phyloP scores from a whole-genome alignment of 2,113 vertebrate species.

The Etia nguti region DNA sequence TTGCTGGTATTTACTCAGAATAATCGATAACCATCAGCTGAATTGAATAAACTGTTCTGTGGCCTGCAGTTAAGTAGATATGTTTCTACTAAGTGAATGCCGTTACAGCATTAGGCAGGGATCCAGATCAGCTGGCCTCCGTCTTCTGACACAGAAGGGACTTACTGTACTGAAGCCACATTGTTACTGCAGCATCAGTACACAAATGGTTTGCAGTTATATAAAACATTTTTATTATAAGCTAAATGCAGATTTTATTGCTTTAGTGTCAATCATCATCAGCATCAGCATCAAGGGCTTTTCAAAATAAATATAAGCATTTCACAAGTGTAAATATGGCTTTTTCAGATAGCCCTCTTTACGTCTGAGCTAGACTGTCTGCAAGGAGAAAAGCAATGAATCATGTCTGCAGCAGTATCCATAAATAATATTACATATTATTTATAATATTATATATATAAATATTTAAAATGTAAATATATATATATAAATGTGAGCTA shows the following conservation, averaged over 20 bases:
- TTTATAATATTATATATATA: neutral
- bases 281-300: neutral
- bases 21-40: neutral
- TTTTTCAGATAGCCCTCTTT: neutral
- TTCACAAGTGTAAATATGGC: neutral
- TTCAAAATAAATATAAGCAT: neutral
- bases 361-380: neutral
- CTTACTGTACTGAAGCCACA: neutral
- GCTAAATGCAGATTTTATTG: neutral
- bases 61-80: neutral
- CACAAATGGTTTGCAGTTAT: neutral
- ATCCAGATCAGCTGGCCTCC: conserved; percentile 20
- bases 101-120: conserved; percentile 19
- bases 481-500: neutral
- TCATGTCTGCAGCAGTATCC: neutral
- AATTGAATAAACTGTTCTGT: neutral
- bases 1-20: neutral
- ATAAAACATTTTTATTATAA: neutral
- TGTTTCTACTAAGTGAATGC: neutral
- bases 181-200: neutral
- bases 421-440: neutral
- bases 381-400: neutral
- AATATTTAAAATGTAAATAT: too few species aligned
- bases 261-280: neutral
- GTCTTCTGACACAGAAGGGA: neutral